Percentiles rank a stretch among this genome's conserved stretches.
Conservation (phyloP, 2,113 vertebrate species). For the Hypomesus transpacificus region DNA sequence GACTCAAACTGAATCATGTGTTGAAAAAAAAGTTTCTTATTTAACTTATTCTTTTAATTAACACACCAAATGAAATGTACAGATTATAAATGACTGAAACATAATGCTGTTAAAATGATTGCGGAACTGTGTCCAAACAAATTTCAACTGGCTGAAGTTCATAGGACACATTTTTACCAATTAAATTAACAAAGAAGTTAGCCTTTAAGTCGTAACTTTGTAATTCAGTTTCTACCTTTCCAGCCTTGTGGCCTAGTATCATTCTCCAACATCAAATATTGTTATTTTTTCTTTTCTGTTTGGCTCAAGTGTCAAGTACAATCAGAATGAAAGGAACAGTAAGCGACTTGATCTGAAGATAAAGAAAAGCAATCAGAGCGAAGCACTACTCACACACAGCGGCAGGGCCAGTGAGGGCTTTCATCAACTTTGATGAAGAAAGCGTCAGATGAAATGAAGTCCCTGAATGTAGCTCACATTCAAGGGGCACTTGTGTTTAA, state of each 20-base stretch:
- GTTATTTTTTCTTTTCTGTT: slow-evolving; percentile 24
- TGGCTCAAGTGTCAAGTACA: slow-evolving; percentile 37
- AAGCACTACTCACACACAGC: slow-evolving; percentile 60
- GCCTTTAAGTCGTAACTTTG: slow-evolving; percentile 3
- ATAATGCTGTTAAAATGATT: too few relatives aligned
- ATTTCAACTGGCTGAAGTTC: too few relatives aligned
- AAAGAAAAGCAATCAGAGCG: slow-evolving; percentile 55
- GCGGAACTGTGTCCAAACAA: too few relatives aligned
- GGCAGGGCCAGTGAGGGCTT: slow-evolving; percentile 45
- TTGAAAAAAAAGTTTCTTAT: too few relatives aligned
- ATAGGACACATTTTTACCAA: too few relatives aligned
- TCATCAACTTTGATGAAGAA: slow-evolving; percentile 50
- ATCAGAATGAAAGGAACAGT: slow-evolving; percentile 49
- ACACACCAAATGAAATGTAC: too few relatives aligned
- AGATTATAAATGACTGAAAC: too few relatives aligned
- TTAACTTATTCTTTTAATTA: too few relatives aligned
- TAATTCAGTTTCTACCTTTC: slow-evolving; percentile 11
- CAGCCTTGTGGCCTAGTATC: not conserved
- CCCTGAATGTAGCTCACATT: slow-evolving; percentile 43
- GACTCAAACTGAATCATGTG: too few relatives aligned
- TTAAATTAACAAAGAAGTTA: too few relatives aligned
- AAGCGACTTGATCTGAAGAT: slow-evolving; percentile 58
- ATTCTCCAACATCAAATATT: not conserved
- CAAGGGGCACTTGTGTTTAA: slow-evolving; percentile 28
- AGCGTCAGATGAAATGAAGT: slow-evolving; percentile 40